Conservation (phyloP, 2,113 vertebrate species). For the Rhinolophus sinicus region DNA sequence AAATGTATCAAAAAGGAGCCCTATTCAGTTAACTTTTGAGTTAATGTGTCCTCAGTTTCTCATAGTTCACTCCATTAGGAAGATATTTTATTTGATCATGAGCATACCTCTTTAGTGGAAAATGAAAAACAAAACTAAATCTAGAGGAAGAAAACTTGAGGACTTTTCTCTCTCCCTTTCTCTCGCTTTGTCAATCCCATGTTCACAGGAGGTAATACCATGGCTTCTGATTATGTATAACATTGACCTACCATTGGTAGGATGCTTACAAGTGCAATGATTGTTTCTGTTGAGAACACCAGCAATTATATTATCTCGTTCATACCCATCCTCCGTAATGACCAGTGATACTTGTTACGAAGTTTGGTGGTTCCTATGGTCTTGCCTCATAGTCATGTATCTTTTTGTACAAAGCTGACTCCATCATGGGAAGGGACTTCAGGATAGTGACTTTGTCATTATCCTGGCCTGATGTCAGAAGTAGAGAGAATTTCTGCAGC, state of each 20-base stretch:
- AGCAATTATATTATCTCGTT: neutral
- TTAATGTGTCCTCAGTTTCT: neutral
- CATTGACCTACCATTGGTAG: neutral
- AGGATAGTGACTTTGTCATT: neutral
- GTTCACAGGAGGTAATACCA: neutral
- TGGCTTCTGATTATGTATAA: neutral
- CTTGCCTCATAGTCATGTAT: neutral
- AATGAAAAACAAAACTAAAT: neutral
- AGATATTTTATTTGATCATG: neutral
- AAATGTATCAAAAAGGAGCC: neutral
- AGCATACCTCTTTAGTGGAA: neutral
- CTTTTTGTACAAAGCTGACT: neutral
- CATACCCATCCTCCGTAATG: neutral
- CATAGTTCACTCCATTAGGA: neutral
- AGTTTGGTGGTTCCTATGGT: neutral
- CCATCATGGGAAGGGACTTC: neutral
- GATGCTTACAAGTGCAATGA: neutral
- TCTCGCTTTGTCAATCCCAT: neutral
- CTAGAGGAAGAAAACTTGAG: neutral
- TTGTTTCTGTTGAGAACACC: neutral
- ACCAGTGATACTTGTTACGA: neutral
- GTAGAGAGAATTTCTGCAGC: neutral
- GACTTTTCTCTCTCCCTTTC: neutral
- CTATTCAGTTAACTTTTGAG: neutral
- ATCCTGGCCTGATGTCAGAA: constrained; percentile 22